Percentiles rank a stretch among this genome's conserved stretches.
Conservation (phyloP, 2,888 invertebrate genomes). For the Dryomyza anilis region DNA sequence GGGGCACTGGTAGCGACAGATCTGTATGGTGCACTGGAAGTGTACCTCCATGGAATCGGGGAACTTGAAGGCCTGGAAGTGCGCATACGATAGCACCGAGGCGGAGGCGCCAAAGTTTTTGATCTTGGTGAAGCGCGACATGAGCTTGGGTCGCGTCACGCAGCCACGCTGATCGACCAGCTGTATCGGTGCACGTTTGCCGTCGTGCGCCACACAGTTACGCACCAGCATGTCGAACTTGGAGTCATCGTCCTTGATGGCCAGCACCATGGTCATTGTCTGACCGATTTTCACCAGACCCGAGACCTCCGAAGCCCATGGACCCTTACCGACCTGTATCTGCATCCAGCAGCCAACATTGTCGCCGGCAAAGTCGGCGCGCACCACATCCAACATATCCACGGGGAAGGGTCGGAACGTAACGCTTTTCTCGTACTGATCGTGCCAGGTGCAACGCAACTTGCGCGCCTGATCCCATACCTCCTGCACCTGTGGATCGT, state of each 20-base stretch:
- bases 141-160: conserved; percentile 87
- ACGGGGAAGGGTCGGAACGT: conserved; percentile 94
- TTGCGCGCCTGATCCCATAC: conserved; percentile 95
- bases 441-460: conserved; percentile 92
- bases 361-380: conserved; percentile 93
- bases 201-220: conserved; percentile 94
- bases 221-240: conserved; percentile 95
- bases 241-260: conserved; percentile 92
- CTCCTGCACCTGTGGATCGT: conserved; percentile 92
- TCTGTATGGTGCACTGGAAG: conserved; percentile 94
- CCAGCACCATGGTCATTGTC: conserved; percentile 95
- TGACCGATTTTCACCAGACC: conserved; percentile 94
- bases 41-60: conserved; percentile 97
- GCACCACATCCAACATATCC: conserved; percentile 92
- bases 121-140: conserved; percentile 93
- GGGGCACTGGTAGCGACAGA: conserved; percentile 90
- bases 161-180: conserved; percentile 91
- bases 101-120: conserved; percentile 94
- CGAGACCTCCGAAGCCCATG: conserved; percentile 94
- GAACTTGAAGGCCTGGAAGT: conserved; percentile 95
- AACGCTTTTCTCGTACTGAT: conserved; percentile 93
- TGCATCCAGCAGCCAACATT: conserved; percentile 98
- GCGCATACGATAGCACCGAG: conserved; percentile 88
- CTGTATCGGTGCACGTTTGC: conserved; percentile 90
- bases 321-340: conserved; percentile 92